Base-by-base conservation (phyloP, 2,113 vertebrate species). In the Paraplagusia blochii region DNA sequence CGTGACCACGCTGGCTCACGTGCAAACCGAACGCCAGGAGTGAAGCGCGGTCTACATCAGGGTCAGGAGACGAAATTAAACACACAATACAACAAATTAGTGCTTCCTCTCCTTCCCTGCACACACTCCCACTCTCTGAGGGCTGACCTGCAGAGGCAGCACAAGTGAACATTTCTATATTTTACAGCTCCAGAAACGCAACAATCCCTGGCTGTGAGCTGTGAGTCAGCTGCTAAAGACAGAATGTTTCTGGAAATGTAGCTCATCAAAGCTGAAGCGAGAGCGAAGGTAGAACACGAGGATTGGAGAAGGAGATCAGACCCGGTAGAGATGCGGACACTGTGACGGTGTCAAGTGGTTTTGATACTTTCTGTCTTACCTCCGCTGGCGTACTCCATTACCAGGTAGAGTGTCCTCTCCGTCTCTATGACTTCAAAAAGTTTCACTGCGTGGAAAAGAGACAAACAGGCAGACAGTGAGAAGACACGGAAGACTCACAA, bases 361-460 rank as follows among this genome's bases (percentile, higher is more conserved):
- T 11, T 11, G 2, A 11, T 12, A 39, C 36, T 39, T 39, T 39
- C 36, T 12, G 36, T 43, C 94, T 95, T 88, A 98, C 95, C 95
- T 85, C 95, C 95, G 47, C 95, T 98, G 70, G 95, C 95, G 80
- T 98, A 98, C 72, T 98, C 95, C 94, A 98, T 98, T 79, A 98
- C 92, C 90, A 98, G 91, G 90, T 98, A 98, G 47, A 98, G 93
- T 10, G 95, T 98, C 90, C 95, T 93, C 88, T 98, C 95, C 2
- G 94, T 98, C 92, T 98, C 94, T 53, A 98, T 97, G 77, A 98
- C 95, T 87, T 98, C 95, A 83, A 98, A 98, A 74, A 98, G 91
- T 77, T 98, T 98, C 80, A 98, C 95, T 98, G 70, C 5, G 77
- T n/a, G n/a, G n/a, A 16, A 76, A 76, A 49, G 52, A 61, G 58